Base-by-base conservation (phyloP, 2,113 vertebrate genomes). In the Stegastes partitus region DNA sequence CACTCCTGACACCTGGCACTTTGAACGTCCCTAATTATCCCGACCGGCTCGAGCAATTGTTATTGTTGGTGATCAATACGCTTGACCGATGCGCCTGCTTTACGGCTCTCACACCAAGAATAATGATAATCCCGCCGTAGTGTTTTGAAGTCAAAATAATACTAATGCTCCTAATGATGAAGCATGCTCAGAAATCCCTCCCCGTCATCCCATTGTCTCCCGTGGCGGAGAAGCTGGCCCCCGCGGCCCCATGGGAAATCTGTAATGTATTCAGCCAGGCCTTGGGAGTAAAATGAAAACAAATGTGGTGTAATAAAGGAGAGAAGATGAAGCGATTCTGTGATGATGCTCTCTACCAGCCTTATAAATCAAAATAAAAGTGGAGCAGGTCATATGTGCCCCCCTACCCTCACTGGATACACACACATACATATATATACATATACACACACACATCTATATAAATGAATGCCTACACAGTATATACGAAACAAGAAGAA, bases 261-360 rank as follows among this genome's bases (percentile, higher is more conserved):
- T 78, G 82, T 93, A 93, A 94, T 94, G 68, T 92, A 94, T 94
- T 93, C 93, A 93, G 89, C 87, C 74, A 88, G 86, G 79, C 90
- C 91, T 93, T 92, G 88, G 87, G 91, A 93, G 88, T 90, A 91
- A 93, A 94, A 94, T 94, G 93, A 94, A 94, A 94, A 94, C 93
- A 94, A 94, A 94, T 93, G 93, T 85, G 85, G 72, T 93, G 91
- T 93, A 94, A 94, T 94, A 93, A 94, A 94, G 83, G 87, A 84
- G 85, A 89, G 88, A 94, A 92, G 93, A 94, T 93, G 91, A 94
- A 94, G 84, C 85, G 91, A 92, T 93, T 93, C 88, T 86, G 85
- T 92, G 90, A 91, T 93, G 88, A 93, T 92, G 75, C 90, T 90
- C 80, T 91, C 87, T 79, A 91, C 86, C 77, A 70, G 84, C 75